These are phyloP conservation scores for Selenia dentaria DNA, from an alignment of 2,888 invertebrate genomes.

Conservation along the genomic window DNA sequence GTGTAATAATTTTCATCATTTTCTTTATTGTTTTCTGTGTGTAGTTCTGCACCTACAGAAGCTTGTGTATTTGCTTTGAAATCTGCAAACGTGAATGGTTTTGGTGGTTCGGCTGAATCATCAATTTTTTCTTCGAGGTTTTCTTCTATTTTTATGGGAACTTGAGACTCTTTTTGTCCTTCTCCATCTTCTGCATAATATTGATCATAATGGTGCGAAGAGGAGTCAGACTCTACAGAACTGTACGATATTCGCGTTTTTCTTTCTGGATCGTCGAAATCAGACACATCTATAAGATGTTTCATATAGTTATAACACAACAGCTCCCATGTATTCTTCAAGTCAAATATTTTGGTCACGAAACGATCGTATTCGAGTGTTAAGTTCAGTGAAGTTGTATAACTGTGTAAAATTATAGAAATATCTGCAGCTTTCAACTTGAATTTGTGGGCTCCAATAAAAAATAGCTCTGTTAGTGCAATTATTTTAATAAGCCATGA, in stretches of 20 bases:
- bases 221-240: slow-evolving; percentile 68
- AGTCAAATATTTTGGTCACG: slow-evolving; percentile 84
- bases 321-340: slow-evolving; percentile 86
- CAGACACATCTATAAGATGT: slow-evolving; percentile 66
- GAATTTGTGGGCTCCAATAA: slow-evolving; percentile 88
- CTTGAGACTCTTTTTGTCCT: slow-evolving; percentile 19
- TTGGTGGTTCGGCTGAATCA: slow-evolving; percentile 52
- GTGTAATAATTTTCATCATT: slow-evolving; percentile 24
- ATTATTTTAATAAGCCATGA: slow-evolving; percentile 96
- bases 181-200: slow-evolving; percentile 51
- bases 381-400: slow-evolving; percentile 81
- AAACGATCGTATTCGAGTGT: slow-evolving; percentile 84
- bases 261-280: slow-evolving; percentile 65
- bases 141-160: slow-evolving; percentile 34
- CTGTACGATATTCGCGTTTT: slow-evolving; percentile 69
- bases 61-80: slow-evolving; percentile 73
- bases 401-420: slow-evolving; percentile 85
- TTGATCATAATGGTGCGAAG: slow-evolving; percentile 68
- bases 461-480: slow-evolving; percentile 93
- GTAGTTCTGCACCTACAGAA: slow-evolving; percentile 44
- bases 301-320: slow-evolving; percentile 84
- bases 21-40: slow-evolving; percentile 36
- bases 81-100: slow-evolving; percentile 84
- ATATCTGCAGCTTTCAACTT: slow-evolving; percentile 86
- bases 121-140: slow-evolving; percentile 32